Evolutionary conservation across 2,888 invertebrate species (phyloP), one percentile per base, ranked within the genome.

Genomic region (Mechanitis messenoides): DNA sequence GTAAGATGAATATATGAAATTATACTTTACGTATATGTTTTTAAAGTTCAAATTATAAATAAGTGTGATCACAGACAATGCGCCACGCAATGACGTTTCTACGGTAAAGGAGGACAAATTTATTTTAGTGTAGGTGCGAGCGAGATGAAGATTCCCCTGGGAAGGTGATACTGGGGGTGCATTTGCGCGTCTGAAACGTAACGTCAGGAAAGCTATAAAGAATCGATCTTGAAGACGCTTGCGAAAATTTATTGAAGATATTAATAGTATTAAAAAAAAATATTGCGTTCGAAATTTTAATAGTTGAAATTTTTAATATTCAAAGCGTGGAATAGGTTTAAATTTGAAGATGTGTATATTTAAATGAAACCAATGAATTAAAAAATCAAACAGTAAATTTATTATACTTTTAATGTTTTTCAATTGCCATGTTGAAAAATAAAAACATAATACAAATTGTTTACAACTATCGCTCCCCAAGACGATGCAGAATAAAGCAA

Each of bases 21-120:
- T 70, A 66, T 65, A 76, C 77, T 74, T 72, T 81, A 79, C 33
- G 2, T 0, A 33, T 1, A 53, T 60, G 31, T 55, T 0, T 4
- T 68, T 75, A 81, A 67, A 72, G 75, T 71, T 68, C 66, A 76
- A 72, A 76, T 77, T 80, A 47, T 64, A 65, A 71, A 72, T 68
- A 50, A 54, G 55, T 62, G 61, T 59, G 47, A 65, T 63, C 47
- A 75, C 77, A 85, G 87, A 88, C 89, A 87, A 87, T 87, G 89
- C 88, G 87, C 87, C 83, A 85, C 85, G 87, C 88, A 84, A 83
- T 89, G 88, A 88, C 88, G 90, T 88, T 89, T 87, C 81, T 77
- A 83, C 68, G 71, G 75, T 80, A 72, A 74, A 80, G 72, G 81
- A 83, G 56, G 67, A 73, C 20, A 65, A 61, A 73, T 75, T 75